Evolutionary conservation across 37 sponge, comb jelly and placozoan species (phyloP), one percentile per base, ranked within the genome.

Genomic region (Tethya wilhelma): DNA sequence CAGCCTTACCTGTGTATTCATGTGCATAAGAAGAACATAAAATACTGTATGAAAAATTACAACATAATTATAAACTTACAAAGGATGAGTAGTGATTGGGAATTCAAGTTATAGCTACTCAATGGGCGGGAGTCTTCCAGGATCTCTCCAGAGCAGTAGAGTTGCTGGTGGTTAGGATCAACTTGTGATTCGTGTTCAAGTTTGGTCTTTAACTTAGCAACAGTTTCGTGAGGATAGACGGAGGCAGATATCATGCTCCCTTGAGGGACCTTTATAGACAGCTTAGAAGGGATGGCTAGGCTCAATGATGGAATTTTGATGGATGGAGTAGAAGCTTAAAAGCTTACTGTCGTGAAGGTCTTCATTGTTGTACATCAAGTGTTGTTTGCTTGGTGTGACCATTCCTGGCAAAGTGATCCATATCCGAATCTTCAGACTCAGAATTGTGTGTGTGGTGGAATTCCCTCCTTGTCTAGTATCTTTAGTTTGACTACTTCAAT

Each of bases 181-280:
- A 96, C 93, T 11, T 94, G 94, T 73, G 90, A 94, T 66, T 93
- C 93, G 90, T 96, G 91, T 64, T 93, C 91, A 71, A 96, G 93
- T 68, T 94, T 90, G 37, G 94, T 94, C 46, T 83, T 75, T 67
- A 94, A 92, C 34, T 88, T 94, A 45, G 94, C 94, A 78, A 97
- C 91, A 71, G 94, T 94, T 88, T 97, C 91, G 40, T 67, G 4
- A 43, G 45, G 5, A 43, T 69, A 19, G 8, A 69, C 70, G 3
- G 3, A 4, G 20, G 42, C 44, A 38, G 70, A 43, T 5, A 69
- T 69, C 26, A 44, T 69, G 4, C 42, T 87, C 56, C 59, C 89
- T 0, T 40, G 40, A 11, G 59, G 65, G 37, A 62, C 49, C 40
- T 68, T 75, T 20, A 63, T 77, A 58, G 66, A 81, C 56, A 89